phyloP scores from a whole-genome alignment of 2,797 vertebrate species.

The Phaenicophaeus curvirostris region DNA sequence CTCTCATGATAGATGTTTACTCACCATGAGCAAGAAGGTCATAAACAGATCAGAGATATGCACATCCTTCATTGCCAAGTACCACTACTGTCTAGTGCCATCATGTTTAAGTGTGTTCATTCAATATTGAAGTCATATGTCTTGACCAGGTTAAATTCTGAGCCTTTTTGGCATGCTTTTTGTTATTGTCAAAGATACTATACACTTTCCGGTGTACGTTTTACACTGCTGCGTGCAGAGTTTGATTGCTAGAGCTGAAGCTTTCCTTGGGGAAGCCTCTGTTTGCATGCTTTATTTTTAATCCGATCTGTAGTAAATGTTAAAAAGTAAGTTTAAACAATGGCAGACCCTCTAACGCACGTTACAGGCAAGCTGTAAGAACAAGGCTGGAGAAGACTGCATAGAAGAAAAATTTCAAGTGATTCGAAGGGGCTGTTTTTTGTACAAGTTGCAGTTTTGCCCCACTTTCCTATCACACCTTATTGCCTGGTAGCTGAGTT shows the following conservation, averaged over 20 bases:
- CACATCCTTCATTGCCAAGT: background rate
- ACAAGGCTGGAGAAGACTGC: background rate
- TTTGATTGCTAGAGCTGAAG: background rate
- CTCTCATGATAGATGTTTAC: background rate
- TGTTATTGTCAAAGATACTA: background rate
- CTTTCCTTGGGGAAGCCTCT: conserved; percentile 9
- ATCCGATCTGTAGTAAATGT: conserved; percentile 54
- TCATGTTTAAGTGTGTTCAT: background rate
- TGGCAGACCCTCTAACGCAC: background rate
- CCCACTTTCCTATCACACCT: background rate
- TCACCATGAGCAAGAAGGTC: background rate
- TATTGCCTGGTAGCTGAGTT: background rate
- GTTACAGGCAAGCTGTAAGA: background rate
- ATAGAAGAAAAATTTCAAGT: background rate
- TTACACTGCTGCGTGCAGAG: background rate
- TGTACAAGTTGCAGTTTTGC: background rate
- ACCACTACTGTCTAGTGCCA: background rate
- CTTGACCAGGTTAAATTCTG: background rate
- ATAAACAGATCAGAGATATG: background rate
- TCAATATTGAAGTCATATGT: background rate
- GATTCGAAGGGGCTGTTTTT: background rate
- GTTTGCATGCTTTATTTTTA: conserved; percentile 51
- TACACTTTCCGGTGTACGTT: background rate
- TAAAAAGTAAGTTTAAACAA: conserved; percentile 61
- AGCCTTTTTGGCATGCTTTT: background rate